Evolutionary conservation across 1,140 invertebrate species (phyloP).

Genomic region (Euglossa dilemma): DNA sequence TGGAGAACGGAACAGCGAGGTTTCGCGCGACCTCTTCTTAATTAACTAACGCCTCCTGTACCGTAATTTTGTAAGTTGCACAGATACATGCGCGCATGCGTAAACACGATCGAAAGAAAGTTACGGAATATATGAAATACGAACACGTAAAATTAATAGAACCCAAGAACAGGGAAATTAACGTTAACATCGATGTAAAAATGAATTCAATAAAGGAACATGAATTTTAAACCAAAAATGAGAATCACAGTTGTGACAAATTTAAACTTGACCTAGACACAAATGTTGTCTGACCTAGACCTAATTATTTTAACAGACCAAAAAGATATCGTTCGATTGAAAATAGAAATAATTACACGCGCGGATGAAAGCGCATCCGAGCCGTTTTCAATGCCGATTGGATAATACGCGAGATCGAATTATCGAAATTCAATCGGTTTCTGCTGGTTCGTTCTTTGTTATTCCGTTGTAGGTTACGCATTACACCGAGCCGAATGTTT

Average conservation of each 20-base stretch:
- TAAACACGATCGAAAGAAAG: not conserved
- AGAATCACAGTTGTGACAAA: not conserved
- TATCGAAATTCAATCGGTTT: slow-evolving; percentile 10
- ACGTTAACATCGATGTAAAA: not conserved
- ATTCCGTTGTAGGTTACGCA: not conserved
- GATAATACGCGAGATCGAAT: not conserved
- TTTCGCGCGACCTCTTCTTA: slow-evolving; percentile 15
- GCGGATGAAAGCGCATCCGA: not conserved
- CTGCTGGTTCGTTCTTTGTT: not conserved
- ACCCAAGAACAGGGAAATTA: not conserved
- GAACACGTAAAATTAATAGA: not conserved
- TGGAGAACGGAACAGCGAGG: slow-evolving; percentile 6
- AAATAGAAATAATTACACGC: slow-evolving; percentile 10
- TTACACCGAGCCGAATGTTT: not conserved
- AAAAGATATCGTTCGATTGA: not conserved
- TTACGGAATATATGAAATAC: not conserved
- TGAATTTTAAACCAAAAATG: not conserved
- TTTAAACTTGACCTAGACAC: not conserved
- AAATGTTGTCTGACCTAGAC: not conserved
- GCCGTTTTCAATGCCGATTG: not conserved
- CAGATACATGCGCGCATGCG: not conserved
- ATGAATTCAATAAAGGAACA: not conserved
- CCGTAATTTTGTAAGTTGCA: slow-evolving; percentile 12
- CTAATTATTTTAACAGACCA: not conserved
- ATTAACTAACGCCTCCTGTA: slow-evolving; percentile 35